These are phyloP conservation scores for Minunthozetes semirufus DNA, from an alignment of 2,888 invertebrate genomes.

Conservation along the genomic window DNA sequence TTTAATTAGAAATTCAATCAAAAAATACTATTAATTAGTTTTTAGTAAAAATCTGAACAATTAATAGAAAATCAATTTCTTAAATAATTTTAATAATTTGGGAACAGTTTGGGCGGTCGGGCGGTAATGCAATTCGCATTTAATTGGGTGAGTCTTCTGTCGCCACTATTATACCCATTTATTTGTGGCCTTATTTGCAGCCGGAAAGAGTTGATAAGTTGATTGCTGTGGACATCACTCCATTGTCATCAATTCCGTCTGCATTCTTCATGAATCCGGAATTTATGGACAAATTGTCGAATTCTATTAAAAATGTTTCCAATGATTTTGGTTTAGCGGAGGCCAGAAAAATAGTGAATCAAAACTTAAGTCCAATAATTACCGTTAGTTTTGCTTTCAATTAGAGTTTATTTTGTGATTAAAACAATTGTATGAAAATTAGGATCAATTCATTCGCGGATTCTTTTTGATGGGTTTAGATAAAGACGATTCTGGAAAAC, in stretches of 20 bases:
- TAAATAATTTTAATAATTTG: not conserved
- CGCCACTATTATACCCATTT: no score
- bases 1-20: no score
- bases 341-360: constrained; percentile 62
- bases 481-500: constrained; percentile 60
- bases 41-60: not conserved
- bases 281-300: constrained; percentile 48
- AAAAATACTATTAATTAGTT: no score
- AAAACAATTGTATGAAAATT: not conserved
- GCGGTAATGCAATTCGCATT: constrained; percentile 77
- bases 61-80: not conserved
- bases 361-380: constrained; percentile 53
- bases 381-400: constrained; percentile 34
- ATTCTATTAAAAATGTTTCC: constrained; percentile 60
- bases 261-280: constrained; percentile 35
- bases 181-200: constrained; percentile 33
- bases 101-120: constrained; percentile 77
- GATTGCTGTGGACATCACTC: constrained; percentile 66
- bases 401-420: not conserved
- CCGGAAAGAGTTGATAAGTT: constrained; percentile 57
- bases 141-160: constrained; percentile 42
- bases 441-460: constrained; percentile 27
- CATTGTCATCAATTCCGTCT: constrained; percentile 47
- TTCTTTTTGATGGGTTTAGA: constrained; percentile 48
- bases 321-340: constrained; percentile 60